Evolutionary conservation across 1,140 invertebrate species (phyloP), one percentile per base, ranked within the genome.

Genomic region (Drosophila bipectinata): DNA sequence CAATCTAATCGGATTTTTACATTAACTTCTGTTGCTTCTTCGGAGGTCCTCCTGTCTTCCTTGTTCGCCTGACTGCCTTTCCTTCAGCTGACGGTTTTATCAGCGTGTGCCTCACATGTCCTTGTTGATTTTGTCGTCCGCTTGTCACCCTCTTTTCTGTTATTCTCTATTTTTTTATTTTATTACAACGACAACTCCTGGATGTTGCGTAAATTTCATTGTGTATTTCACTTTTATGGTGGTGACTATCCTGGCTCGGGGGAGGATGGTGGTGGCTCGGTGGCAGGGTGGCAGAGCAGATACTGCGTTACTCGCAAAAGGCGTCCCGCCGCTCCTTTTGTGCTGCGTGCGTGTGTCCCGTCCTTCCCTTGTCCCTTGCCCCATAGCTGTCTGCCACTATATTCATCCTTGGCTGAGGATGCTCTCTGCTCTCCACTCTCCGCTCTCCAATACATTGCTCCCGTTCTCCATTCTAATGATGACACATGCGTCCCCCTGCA

Each of bases 171-270:
- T 77, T 47, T 78, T 79, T 83, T 66, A 87, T 87, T 87, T 88
- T 87, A 87, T 87, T 87, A 87, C 79, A 77, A 66, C 81, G 81
- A 77, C 81, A 79, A 84, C 63, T 78, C 53, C 57, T 73, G 68
- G 74, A 87, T 83, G 82, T 87, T 83, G 83, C 83, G 83, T 89
- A 88, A 88, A 89, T 88, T 88, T 88, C 84, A 88, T 88, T 88
- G 83, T 88, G 82, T 88, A 82, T 87, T 87, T 88, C 79, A 82
- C 75, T 88, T 88, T 83, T 76, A 87, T 87, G 82, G 83, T 82
- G 83, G 83, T 82, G 71, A 77, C 81, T 84, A 53, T 75, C 71
- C 75, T 74, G 72, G 37, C 72, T 64, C 61, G 52, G 48, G 72
- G 39, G 5, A 28, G 47, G 63, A 51, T 58, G 53, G 72, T 41